Base-by-base conservation (phyloP, 2,113 vertebrate species). In the Pao palembangensis region DNA sequence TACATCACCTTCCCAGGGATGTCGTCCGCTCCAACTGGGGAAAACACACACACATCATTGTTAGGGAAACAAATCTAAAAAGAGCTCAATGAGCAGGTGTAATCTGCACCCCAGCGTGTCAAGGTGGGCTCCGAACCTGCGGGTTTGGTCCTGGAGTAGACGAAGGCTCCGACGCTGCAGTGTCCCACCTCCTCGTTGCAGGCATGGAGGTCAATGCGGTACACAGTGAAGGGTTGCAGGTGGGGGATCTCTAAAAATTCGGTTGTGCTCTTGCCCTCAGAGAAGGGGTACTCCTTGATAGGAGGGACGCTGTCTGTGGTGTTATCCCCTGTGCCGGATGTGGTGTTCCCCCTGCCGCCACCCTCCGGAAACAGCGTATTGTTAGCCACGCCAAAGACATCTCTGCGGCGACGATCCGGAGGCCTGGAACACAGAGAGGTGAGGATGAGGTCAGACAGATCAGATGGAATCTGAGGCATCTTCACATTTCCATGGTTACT, bases 121-220 rank as follows among this genome's bases (percentile, higher is more conserved):
- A n/a, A 44, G n/a, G 17, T 43, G 5, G 1, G 12, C 61, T 25
- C 44, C 82, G 80, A 80, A 99, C 97, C 95, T 92, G 94, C 94
- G 13, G 95, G 95, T 92, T 94, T 97, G 60, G 97, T 99, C 79
- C 97, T 92, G 34, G 97, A 93, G 65, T 94, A 98, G 64, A 98
- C 93, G 0, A 98, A 99, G 75, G 94, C 94, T 17, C 94, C 95
- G 1, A 94, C 95, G 0, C 97, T 98, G 69, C 97, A 99, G 61
- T 92, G 90, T 0, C 91, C 91, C 2, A 95, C 94, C 80, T 96
- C 94, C 0, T 96, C 92, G 70, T 98, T 98, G 69, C 97, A 99
- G 71, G 95, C 96, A 57, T 99, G 97, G 46, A 99, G 94, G 71
- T 99, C 95, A 0, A 99, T 95, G 61, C 94, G 95, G 87, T 99